Percentiles rank a stretch among this genome's conserved stretches.
Evolutionary conservation across 2,888 invertebrate species (phyloP).

Genomic region (Lithosia quadra): DNA sequence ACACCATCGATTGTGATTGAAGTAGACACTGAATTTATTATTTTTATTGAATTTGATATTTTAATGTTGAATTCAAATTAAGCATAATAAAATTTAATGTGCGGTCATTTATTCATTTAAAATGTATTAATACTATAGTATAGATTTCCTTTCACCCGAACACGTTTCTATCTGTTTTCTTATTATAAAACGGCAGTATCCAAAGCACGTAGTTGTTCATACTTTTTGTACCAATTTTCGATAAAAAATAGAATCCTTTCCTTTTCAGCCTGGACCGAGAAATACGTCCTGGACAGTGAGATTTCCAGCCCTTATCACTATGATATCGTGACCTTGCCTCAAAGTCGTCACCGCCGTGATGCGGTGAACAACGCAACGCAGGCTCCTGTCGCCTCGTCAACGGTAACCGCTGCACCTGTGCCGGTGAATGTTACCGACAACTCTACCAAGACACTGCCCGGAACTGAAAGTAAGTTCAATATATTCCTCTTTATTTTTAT

Average conservation of each 20-base stretch:
- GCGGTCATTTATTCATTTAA: too few relatives aligned
- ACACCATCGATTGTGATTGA: too few relatives aligned
- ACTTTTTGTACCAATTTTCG: too few relatives aligned
- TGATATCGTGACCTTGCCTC: slow-evolving; percentile 48
- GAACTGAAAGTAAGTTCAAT: slow-evolving; percentile 42
- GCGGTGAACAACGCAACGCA: slow-evolving; percentile 14
- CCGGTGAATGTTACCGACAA: background rate
- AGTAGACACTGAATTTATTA: too few relatives aligned
- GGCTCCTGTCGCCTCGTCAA: background rate
- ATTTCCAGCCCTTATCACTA: slow-evolving; percentile 36
- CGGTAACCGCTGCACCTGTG: background rate
- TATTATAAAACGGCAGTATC: background rate
- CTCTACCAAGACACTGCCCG: slow-evolving; percentile 10
- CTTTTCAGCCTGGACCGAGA: slow-evolving; percentile 53
- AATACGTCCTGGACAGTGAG: slow-evolving; percentile 48
- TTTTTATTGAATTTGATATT: too few relatives aligned
- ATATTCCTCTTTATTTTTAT: background rate
- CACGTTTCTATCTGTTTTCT: too few relatives aligned
- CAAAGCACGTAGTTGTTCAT: background rate
- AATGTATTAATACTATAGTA: too few relatives aligned
- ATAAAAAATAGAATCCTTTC: too few relatives aligned
- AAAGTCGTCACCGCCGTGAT: slow-evolving; percentile 44
- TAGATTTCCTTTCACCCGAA: too few relatives aligned
- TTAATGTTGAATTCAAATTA: too few relatives aligned
- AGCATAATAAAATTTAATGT: too few relatives aligned